Evolutionary conservation across 1,140 invertebrate genomes (phyloP).

Genomic region (Dolichoris vasculosae): DNA sequence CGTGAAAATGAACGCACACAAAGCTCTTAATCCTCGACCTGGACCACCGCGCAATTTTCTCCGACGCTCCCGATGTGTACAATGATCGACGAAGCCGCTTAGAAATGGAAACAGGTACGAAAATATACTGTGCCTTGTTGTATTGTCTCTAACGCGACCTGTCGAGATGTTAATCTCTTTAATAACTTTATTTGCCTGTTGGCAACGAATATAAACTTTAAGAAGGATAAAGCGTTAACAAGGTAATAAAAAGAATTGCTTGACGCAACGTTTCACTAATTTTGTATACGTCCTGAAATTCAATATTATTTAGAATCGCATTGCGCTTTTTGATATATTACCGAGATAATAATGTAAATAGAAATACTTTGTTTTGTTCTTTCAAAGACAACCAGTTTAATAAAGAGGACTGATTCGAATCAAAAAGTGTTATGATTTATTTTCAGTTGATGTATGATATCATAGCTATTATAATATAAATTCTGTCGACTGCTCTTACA

Average conservation of each 20-base stretch:
- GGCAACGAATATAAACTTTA: too few species aligned
- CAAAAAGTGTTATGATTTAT: too few species aligned
- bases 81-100: conserved; percentile 13
- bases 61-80: neutral
- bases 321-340: neutral
- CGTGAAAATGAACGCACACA: conserved; percentile 69
- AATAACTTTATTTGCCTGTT: conserved; percentile 29
- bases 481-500: too few species aligned
- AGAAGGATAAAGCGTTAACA: too few species aligned
- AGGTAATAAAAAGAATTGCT: too few species aligned
- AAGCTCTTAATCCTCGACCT: conserved; percentile 68
- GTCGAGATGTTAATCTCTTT: conserved; percentile 47
- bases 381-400: neutral
- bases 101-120: conserved; percentile 5
- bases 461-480: too few species aligned
- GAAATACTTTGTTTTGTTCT: neutral
- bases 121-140: neutral
- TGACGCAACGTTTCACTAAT: too few species aligned
- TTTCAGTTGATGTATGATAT: too few species aligned
- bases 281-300: neutral
- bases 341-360: neutral
- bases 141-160: neutral
- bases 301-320: neutral
- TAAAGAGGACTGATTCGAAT: too few species aligned
- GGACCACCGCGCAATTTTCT: conserved; percentile 26